Evolutionary conservation across 1,140 invertebrate genomes (phyloP), one percentile per base, ranked within the genome.

Genomic region (Drosophila paulistorum): DNA sequence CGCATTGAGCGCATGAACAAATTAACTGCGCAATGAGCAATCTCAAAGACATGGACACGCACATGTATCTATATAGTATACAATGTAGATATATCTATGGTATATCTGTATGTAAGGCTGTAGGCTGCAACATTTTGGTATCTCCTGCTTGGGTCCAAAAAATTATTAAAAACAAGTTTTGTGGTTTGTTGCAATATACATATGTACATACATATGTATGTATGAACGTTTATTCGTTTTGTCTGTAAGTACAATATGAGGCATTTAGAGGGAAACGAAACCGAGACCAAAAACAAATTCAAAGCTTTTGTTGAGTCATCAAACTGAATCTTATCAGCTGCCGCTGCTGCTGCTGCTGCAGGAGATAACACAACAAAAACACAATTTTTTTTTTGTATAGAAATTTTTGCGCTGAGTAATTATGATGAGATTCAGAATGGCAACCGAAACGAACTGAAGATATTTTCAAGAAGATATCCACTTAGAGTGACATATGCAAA

Each of bases 1-100:
- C 82, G 82, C 82, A 86, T 86, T 86, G 82, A 86, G 78, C 79
- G 82, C 79, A 71, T 86, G 82, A 86, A 86, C 82, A 86, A 86
- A 86, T 86, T 86, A 86, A 86, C 82, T 86, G 82, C 82, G 82
- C 82, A 86, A 86, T 86, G 82, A 84, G 81, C 77, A 73, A 65
- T 62, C 68, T 71, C 58, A 69, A 51, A 61, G 55, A 64, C 65
- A 71, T 60, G 59, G 59, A 77, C 64, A 74, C 64, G 66, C 65
- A 67, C 54, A 45, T 61, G 63, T 65, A 68, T 37, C 51, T 69
- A 30, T 37, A 33, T 13, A 37, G 20, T 63, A 35, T 58, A 65
- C 30, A 23, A 20, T 70, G 59, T 75, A 42, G 33, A 26, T 66
- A 58, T 60, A 41, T 71, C 26, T 65, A 39, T 42, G 41, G 14